A percentile compares a stretch with the other conserved stretches of the same genome.
Evolutionary conservation across 2,113 vertebrate genomes (phyloP).

Genomic region (Corythoichthys intestinalis): DNA sequence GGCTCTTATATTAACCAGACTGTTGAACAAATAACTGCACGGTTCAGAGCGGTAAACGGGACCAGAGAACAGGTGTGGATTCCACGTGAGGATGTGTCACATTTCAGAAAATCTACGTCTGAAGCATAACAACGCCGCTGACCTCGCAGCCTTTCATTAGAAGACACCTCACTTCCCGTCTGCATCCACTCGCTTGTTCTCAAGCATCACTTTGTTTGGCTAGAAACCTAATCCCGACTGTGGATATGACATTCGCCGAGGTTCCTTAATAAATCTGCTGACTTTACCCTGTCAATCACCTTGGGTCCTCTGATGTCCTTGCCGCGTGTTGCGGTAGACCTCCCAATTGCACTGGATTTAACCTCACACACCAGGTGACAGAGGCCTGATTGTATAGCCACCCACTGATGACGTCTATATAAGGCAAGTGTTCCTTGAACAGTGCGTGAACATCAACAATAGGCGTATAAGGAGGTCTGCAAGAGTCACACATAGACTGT

Average conservation of each 20-base stretch:
- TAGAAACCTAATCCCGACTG: conserved; percentile 41
- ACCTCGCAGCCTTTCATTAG: conserved; percentile 45
- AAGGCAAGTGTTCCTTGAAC: conserved; percentile 51
- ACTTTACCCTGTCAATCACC: conserved; percentile 17
- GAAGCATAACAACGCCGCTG: conserved; percentile 16
- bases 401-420: conserved; percentile 59
- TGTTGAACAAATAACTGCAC: conserved; percentile 19
- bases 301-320: conserved; percentile 1
- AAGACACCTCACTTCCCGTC: conserved; percentile 34
- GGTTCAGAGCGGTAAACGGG: conserved; percentile 4
- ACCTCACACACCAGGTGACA: conserved; percentile 25
- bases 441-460: conserved; percentile 63
- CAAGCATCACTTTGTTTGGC: conserved; percentile 54
- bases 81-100: conserved; percentile 17
- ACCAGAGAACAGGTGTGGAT: conserved; percentile 34
- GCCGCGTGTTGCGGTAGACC: conserved; percentile 11
- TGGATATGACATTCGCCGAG: conserved; percentile 21
- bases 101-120: conserved; percentile 32
- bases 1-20: not conserved
- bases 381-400: conserved; percentile 36
- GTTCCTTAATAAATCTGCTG: conserved; percentile 5
- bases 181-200: conserved; percentile 42
- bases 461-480: conserved; percentile 73
- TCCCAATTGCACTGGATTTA: conserved; percentile 1
- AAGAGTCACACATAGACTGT: conserved; percentile 11